phyloP scores from a whole-genome alignment of 2,113 vertebrate species.

The Murina feae region DNA sequence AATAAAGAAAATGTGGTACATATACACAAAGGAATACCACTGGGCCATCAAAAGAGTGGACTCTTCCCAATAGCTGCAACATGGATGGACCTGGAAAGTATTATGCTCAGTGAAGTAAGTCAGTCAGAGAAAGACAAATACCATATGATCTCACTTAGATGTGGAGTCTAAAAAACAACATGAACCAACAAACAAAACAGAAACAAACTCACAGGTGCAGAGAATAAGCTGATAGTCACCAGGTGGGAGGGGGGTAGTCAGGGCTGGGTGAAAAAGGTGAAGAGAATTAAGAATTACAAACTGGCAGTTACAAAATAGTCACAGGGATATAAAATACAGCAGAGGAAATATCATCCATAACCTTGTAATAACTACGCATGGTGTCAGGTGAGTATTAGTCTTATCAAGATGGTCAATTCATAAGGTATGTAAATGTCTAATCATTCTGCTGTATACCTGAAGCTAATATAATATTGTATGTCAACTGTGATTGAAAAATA shows the following conservation, averaged over 20 bases:
- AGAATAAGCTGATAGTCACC: neutral
- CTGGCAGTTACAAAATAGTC: neutral
- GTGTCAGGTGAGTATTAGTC: neutral
- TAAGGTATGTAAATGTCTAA: neutral
- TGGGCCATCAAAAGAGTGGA: neutral
- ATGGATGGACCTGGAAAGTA: neutral
- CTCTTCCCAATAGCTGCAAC: neutral
- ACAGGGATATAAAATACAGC: neutral
- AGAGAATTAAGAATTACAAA: neutral
- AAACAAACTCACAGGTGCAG: neutral
- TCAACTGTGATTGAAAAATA: neutral
- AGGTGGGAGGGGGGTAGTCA: no score
- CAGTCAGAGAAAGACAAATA: neutral
- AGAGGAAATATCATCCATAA: neutral
- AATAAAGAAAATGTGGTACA: neutral
- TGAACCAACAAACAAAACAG: neutral
- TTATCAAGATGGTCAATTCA: neutral
- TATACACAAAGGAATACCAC: neutral
- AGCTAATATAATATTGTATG: neutral
- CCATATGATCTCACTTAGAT: neutral
- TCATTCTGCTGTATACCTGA: neutral
- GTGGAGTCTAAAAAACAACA: neutral
- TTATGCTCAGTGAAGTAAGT: neutral
- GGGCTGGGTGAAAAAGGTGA: neutral
- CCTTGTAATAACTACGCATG: neutral